Evolutionary conservation across 2,797 vertebrate genomes (phyloP).

Genomic region (Characodon lateralis): DNA sequence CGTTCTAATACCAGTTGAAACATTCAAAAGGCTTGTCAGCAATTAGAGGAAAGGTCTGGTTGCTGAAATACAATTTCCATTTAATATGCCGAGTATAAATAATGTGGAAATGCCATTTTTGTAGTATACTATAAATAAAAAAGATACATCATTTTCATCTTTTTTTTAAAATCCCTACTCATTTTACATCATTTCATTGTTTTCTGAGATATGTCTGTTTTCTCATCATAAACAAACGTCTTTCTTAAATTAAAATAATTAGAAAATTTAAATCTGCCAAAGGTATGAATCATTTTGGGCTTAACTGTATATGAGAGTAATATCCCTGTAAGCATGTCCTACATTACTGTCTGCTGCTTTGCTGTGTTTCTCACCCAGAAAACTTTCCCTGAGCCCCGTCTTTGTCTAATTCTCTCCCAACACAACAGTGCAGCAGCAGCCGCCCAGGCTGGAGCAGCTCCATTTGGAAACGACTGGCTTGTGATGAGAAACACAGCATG

Average conservation of each 20-base stretch:
- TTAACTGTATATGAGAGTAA: constrained; percentile 28
- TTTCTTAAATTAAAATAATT: neutral
- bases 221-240: neutral
- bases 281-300: neutral
- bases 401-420: constrained; percentile 47
- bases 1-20: neutral
- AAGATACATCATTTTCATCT: neutral
- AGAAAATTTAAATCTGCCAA: neutral
- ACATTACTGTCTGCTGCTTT: constrained; percentile 23
- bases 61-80: neutral
- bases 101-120: neutral
- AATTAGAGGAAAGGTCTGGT: neutral
- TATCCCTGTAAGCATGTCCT: constrained; percentile 44
- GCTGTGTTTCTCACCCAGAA: constrained; percentile 16
- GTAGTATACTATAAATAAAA: neutral
- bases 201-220: neutral
- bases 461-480: constrained; percentile 46
- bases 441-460: constrained; percentile 44
- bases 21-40: neutral
- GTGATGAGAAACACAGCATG: constrained; percentile 40
- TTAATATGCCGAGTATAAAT: neutral
- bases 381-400: constrained; percentile 26
- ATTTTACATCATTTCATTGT: neutral
- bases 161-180: neutral
- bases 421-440: constrained; percentile 31